Evolutionary conservation across 2,797 vertebrate genomes (phyloP).

Genomic region (Pangasius mekongensis): DNA sequence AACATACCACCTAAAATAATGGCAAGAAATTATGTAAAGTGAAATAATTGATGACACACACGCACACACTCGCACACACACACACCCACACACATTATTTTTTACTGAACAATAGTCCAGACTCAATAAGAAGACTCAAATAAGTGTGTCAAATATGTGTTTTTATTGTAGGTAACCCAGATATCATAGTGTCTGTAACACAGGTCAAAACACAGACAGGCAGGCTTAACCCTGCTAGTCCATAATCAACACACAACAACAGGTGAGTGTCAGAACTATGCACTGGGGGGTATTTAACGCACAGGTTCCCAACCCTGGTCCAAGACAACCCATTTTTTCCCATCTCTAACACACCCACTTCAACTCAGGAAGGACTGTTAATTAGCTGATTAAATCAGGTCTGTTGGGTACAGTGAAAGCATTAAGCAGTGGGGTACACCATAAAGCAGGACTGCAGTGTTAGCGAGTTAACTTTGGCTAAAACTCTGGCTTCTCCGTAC

Average conservation of each 20-base stretch:
- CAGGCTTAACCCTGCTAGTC: no score
- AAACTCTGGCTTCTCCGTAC: neutral
- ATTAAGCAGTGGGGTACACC: neutral
- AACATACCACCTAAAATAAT: no score
- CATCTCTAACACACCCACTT: neutral
- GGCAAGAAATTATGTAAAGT: neutral
- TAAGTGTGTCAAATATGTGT: neutral
- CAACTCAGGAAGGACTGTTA: neutral
- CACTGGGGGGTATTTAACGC: no score
- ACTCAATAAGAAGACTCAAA: neutral
- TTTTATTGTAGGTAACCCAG: neutral
- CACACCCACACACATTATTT: no score
- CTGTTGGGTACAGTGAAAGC: neutral
- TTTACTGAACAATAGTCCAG: no score
- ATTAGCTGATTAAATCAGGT: neutral
- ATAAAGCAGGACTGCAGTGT: neutral
- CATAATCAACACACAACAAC: no score
- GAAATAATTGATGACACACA: neutral
- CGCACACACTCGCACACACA: no score
- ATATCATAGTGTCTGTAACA: neutral
- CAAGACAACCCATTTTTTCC: no score
- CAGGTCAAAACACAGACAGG: no score
- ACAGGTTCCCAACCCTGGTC: no score
- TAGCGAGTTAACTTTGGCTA: neutral
- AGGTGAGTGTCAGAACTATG: no score